These are phyloP conservation scores for Dendrocopos noguchii DNA, from an alignment of 2,113 vertebrate species.

Conservation along the genomic window DNA sequence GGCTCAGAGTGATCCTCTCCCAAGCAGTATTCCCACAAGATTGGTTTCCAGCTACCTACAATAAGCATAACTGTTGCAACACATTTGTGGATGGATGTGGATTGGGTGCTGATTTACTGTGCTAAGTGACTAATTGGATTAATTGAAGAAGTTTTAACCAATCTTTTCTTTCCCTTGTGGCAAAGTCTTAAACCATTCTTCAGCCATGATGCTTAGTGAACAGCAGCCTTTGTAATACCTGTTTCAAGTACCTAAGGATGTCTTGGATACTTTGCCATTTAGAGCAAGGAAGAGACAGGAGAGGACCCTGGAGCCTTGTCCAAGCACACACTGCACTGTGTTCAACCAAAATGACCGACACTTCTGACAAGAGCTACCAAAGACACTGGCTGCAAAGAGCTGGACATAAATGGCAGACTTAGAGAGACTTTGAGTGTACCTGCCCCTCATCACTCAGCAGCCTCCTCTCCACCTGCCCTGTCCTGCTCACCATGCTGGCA, in stretches of 20 bases:
- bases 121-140: neutral
- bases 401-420: neutral
- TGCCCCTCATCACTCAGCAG: neutral
- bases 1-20: neutral
- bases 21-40: neutral
- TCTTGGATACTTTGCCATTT: neutral
- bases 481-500: neutral
- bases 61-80: neutral
- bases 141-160: neutral
- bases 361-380: neutral
- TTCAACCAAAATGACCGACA: neutral
- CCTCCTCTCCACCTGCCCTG: neutral
- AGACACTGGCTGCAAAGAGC: neutral
- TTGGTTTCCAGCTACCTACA: neutral
- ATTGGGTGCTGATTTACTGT: neutral
- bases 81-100: neutral
- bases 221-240: neutral
- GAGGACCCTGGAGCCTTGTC: fast-evolving
- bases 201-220: neutral
- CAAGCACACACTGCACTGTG: neutral
- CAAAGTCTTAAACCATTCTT: neutral
- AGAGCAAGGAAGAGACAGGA: neutral
- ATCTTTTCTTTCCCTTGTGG: neutral
- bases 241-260: neutral
- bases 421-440: neutral